Base-by-base conservation (phyloP, 2,797 vertebrate species). In the Xerus rutilus region DNA sequence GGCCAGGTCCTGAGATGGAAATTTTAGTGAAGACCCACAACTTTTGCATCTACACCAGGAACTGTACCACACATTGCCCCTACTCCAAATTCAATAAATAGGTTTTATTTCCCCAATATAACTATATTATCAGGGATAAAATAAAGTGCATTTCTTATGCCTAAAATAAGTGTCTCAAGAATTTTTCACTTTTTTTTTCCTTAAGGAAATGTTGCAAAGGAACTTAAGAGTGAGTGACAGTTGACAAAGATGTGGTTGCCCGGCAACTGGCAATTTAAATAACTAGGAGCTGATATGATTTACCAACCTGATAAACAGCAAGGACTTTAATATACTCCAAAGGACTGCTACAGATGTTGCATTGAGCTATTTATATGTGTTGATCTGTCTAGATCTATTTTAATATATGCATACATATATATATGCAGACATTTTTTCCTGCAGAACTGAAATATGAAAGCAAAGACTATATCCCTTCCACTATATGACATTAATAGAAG, bases 161-260 rank as follows among this genome's bases (percentile, higher is more conserved):
- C 47, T 85, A 90, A 96, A 94, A 97, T 96, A 97, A 96, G 82
- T 90, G 82, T 94, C 90, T 96, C 45, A 95, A 92, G 88, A 93
- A 85, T 94, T 89, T 96, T 82, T 91, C 82, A 67, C 94, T 82
- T 84, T 91, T 95, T 94, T 87, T 72, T 89, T 90, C 18, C 76
- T 91, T 93, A 82, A 96, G 87, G 82, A 87, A 89, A 64, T 89
- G 39, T 95, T 89, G 43, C 62, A 94, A 83, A 97, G 81, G n/a
- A 96, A 95, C 77, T 97, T 94, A 82, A 89, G 73, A 93, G 69
- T 96, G 95, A 98, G 54, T 96, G 97, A 93, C 96, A 96, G 96
- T 98, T 97, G 97, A 98, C 94, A 97, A 93, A 96, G 94, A 97
- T 94, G 83, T 93, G 82, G 97, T 98, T 97, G 96, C 97, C 93